Conservation (phyloP, 23 tunicate species). For the Clavelina lepadiformis region DNA sequence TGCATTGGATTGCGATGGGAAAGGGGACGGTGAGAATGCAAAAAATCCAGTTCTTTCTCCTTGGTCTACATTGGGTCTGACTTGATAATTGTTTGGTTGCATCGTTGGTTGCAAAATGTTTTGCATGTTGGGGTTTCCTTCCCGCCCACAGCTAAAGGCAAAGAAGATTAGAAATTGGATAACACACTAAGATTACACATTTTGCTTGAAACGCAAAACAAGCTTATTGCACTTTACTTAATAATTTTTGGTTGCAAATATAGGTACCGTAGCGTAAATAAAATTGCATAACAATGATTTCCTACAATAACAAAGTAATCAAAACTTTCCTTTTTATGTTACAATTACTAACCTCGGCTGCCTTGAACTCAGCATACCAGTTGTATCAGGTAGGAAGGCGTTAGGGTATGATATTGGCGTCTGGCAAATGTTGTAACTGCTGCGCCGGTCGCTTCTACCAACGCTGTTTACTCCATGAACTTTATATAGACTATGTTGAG, state of each 20-base stretch:
- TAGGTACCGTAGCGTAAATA: no score
- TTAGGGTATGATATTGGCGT: slow-evolving; percentile 21
- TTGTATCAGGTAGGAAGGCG: slow-evolving; percentile 13
- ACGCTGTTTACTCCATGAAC: slow-evolving; percentile 31
- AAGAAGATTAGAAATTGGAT: no score
- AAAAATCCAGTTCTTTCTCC: no score
- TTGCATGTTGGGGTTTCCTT: no score
- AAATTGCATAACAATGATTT: neutral
- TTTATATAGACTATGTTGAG: neutral
- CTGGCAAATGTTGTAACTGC: slow-evolving; percentile 12
- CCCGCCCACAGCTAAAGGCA: no score
- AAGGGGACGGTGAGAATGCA: neutral
- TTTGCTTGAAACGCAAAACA: no score
- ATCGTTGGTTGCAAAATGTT: no score
- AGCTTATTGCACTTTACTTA: no score
- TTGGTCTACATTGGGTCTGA: no score
- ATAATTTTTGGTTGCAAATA: no score
- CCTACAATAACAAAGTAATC: neutral
- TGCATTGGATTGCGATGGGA: neutral
- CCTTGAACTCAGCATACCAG: neutral
- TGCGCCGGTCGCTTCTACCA: slow-evolving; percentile 14
- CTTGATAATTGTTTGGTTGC: no score
- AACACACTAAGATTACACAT: no score
- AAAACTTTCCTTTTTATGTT: neutral
- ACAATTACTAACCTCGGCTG: slow-evolving; percentile 18